Evolutionary conservation across 1,140 invertebrate genomes (phyloP), one percentile per base, ranked within the genome.

Genomic region (Diachasma alloeum): DNA sequence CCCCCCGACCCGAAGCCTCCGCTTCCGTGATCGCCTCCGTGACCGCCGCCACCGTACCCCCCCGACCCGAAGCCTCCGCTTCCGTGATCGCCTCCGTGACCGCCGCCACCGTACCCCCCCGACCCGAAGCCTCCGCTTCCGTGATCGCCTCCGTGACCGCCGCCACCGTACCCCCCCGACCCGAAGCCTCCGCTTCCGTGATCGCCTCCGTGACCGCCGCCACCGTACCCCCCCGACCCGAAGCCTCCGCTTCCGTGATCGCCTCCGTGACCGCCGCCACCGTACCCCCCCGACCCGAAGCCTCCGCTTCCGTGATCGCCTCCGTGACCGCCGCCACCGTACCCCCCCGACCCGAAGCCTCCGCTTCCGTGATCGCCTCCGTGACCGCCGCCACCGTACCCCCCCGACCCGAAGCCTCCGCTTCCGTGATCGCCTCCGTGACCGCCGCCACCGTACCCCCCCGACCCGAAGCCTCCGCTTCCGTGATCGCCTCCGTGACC

Each of bases 231-330:
- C n/a, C n/a, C n/a, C n/a, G n/a, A n/a, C n/a, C 78, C 73, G 17
- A 48, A 63, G 10, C 42, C 66, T 36, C 78, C 74, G 0, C 78
- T 76, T 59, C 80, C 78, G 22, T 78, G 74, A 0, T 79, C 77
- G 46, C 66, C 69, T 36, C 81, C 82, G n/a, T 79, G 72, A 26
- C 79, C 68, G 17, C 19, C 68, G 9, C 72, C 76, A 6, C 81
- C 81, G 10, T 81, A 75, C 2, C 77, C 79, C 4, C 48, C 48
- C 9, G 75, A 75, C 4, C 72, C 69, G 53, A 79, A 79, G 31
- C 75, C 73, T 11, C 76, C 73, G 44, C 76, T 76, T 17, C 72
- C 73, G 24, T 36, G 19, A 63, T 75, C 79, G 24, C 77, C 77
- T n/a, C 78, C 78, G 10, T 72, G 37, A 44, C 78, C 76, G 15